phyloP scores from a whole-genome alignment of 2,797 vertebrate genomes.

The Mus spretus region DNA sequence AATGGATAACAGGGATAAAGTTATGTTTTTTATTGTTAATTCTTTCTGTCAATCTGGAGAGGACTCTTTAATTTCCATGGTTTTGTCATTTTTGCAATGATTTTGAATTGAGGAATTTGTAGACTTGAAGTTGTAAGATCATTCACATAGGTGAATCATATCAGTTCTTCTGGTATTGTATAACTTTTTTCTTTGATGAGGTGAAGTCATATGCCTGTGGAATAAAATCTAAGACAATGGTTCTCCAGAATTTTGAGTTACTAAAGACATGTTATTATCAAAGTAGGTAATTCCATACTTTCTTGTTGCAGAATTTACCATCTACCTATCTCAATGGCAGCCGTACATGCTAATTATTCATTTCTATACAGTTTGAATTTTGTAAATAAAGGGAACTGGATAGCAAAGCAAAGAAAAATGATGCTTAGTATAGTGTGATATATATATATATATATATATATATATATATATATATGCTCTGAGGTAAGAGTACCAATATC shows the following conservation, averaged over 20 bases:
- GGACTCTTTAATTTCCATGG: neutral
- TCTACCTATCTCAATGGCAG: constrained; percentile 79
- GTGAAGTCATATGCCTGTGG: neutral
- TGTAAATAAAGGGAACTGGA: constrained; percentile 84
- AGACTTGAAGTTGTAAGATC: neutral
- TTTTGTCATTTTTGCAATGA: constrained; percentile 14
- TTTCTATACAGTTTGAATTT: constrained; percentile 76
- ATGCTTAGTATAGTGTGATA: constrained; percentile 49
- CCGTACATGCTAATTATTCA: constrained; percentile 85
- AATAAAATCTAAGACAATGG: constrained; percentile 25
- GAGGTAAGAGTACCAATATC: constrained; percentile 63
- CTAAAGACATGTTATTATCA: constrained; percentile 61
- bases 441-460: too few relatives aligned
- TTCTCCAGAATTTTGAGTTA: constrained; percentile 50
- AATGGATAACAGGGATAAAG: neutral
- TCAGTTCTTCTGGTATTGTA: neutral
- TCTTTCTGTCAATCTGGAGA: neutral
- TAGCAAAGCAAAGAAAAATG: constrained; percentile 68
- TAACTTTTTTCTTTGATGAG: neutral
- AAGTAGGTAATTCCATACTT: constrained; percentile 65
- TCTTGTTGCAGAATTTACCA: constrained; percentile 62
- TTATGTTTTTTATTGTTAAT: neutral
- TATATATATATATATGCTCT: constrained; percentile 43
- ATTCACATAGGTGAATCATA: neutral
- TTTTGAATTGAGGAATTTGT: neutral